A percentile compares a stretch with the other conserved stretches of the same genome.
Conservation (phyloP, 2,797 vertebrate species). For the Ctenopoma kingsleyae region DNA sequence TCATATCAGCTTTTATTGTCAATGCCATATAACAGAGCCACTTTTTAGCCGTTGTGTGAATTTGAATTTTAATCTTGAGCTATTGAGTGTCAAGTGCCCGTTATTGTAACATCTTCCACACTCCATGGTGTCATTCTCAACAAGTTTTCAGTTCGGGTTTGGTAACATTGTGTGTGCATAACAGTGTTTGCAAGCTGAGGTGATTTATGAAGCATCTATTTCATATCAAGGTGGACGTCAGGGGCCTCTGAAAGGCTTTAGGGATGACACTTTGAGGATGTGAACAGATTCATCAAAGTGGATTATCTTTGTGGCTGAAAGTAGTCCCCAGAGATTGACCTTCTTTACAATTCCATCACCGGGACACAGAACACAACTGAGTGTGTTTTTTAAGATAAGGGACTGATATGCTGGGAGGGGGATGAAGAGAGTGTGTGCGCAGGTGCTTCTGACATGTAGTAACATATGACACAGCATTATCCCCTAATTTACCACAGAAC, state of each 20-base stretch:
- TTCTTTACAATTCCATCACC: conserved; percentile 70
- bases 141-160: conserved; percentile 47
- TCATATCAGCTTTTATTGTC: background rate
- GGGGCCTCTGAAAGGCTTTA: conserved; percentile 45
- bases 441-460: conserved; percentile 21
- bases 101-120: conserved; percentile 30
- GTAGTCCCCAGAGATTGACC: conserved; percentile 68
- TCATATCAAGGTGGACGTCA: conserved; percentile 61
- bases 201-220: conserved; percentile 68
- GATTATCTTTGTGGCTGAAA: conserved; percentile 65
- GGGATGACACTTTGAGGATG: conserved; percentile 66
- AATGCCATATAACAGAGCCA: background rate
- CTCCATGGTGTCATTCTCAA: conserved; percentile 47
- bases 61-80: conserved; percentile 17
- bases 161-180: conserved; percentile 12
- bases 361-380: conserved; percentile 60
- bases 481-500: conserved; percentile 21
- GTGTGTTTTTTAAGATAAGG: conserved; percentile 76
- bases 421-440: conserved; percentile 46
- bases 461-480: conserved; percentile 10
- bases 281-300: conserved; percentile 76
- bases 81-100: background rate
- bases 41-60: background rate
- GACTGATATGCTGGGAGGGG: conserved; percentile 50
- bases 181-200: conserved; percentile 29